phyloP scores from a whole-genome alignment of 2,888 invertebrate species.

The Cephonodes hylas region DNA sequence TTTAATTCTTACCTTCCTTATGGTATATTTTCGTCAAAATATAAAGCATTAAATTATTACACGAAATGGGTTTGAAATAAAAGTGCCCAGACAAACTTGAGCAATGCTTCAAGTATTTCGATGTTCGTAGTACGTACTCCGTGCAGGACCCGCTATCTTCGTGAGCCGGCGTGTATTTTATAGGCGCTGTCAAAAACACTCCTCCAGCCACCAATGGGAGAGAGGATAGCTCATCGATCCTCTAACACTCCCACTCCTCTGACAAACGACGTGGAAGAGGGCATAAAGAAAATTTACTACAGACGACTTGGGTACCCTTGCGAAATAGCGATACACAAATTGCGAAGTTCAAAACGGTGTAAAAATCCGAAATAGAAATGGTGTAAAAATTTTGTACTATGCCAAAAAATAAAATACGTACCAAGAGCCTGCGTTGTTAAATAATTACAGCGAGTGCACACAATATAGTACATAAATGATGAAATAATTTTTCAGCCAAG shows the following conservation, averaged over 20 bases:
- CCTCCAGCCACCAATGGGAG: slow-evolving; percentile 35
- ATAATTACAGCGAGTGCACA: not conserved
- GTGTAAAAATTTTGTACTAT: not conserved
- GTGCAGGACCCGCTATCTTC: slow-evolving; percentile 15
- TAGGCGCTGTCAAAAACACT: slow-evolving; percentile 51
- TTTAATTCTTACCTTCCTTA: too few relatives aligned
- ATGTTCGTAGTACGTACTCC: not conserved
- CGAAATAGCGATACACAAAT: too few relatives aligned
- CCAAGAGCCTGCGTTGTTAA: too few relatives aligned
- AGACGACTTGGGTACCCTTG: not conserved
- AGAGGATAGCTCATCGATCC: slow-evolving; percentile 35
- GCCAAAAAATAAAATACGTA: not conserved
- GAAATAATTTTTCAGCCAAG: not conserved
- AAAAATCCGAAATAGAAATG: not conserved
- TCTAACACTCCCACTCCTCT: slow-evolving; percentile 16
- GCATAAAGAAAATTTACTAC: not conserved
- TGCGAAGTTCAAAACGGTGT: too few relatives aligned
- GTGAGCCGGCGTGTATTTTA: slow-evolving; percentile 40
- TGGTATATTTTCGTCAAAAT: not conserved
- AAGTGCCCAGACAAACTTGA: not conserved
- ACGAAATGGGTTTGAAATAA: not conserved
- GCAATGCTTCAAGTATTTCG: not conserved
- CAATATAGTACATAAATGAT: not conserved
- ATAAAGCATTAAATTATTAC: not conserved
- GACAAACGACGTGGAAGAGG: not conserved